Conservation (phyloP, 2,113 vertebrate species). For the Oceanodroma tethys region DNA sequence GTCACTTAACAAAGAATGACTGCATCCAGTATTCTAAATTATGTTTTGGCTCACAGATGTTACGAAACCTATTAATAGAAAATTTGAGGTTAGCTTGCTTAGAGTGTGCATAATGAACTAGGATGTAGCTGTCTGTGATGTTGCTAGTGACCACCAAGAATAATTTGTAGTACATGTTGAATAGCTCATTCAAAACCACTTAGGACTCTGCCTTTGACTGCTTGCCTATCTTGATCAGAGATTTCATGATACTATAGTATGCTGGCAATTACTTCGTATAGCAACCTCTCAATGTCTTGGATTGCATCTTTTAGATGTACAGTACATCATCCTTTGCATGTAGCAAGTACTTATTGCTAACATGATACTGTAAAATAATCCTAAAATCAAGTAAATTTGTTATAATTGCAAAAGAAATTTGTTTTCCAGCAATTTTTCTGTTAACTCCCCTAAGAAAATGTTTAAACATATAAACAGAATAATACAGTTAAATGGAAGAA, state of each 20-base stretch:
- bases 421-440: neutral
- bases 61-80: neutral
- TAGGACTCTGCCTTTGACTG: neutral
- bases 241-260: neutral
- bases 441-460: neutral
- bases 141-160: neutral
- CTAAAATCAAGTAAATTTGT: rapidly evolving
- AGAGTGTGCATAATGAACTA: neutral
- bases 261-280: neutral
- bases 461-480: neutral
- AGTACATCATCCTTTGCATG: neutral
- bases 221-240: neutral
- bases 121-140: neutral
- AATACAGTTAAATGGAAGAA: neutral
- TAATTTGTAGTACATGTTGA: neutral
- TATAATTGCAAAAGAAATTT: neutral
- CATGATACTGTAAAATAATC: neutral
- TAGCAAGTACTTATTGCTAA: neutral
- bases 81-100: neutral
- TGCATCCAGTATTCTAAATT: neutral
- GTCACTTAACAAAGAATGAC: neutral
- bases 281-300: neutral
- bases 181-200: neutral
- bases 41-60: neutral
- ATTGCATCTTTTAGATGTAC: neutral